Base-by-base conservation (phyloP, 1,140 invertebrate genomes). In the Drosophila micromelanica region DNA sequence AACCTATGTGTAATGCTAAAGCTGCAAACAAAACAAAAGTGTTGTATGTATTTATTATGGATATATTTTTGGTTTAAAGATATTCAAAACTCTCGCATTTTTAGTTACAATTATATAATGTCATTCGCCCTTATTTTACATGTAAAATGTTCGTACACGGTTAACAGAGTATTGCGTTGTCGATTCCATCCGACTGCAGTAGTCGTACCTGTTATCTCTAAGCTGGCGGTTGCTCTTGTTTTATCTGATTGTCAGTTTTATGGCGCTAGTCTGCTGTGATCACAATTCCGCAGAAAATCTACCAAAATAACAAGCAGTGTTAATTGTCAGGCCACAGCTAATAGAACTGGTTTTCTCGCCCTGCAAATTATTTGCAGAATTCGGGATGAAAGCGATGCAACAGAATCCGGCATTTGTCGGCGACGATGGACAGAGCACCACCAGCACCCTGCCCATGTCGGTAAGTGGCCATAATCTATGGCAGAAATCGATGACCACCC, bases 161-260 rank as follows among this genome's bases (percentile, higher is more conserved):
- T 6, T 27, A 27, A 9, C 32, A 35, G 32, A 9, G 32, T 35
- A 35, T 35, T 35, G 6, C 32, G 7, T 2, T 9, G 32, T 35
- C 32, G 32, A 2, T 20, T 4, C 20, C 8, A 23, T 20, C 11
- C n/a, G 11, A 38, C n/a, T 12, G 7, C 15, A 40, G 8, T n/a
- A 15, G 35, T 45, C 2, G 11, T 7, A n/a, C 8, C 51, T 49
- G 8, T 69, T 69, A 45, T 71, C 42, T 71, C 7, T 54, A n/a
- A 20, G 13, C 15, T 13, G 49, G 52, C 38, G 45, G 32, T 42
- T 27, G 35, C 17, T 51, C 15, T 32, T n/a, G 60, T 45, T 65
- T 70, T 60, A 69, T 73, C 78, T 62, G 61, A 86, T 89, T 82
- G 82, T 89, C 84, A 86, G 68, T 86, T 89, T 89, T 89, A 89